Conservation (phyloP, 92 coral and sea anemone species). For the Siderastrea radians region DNA sequence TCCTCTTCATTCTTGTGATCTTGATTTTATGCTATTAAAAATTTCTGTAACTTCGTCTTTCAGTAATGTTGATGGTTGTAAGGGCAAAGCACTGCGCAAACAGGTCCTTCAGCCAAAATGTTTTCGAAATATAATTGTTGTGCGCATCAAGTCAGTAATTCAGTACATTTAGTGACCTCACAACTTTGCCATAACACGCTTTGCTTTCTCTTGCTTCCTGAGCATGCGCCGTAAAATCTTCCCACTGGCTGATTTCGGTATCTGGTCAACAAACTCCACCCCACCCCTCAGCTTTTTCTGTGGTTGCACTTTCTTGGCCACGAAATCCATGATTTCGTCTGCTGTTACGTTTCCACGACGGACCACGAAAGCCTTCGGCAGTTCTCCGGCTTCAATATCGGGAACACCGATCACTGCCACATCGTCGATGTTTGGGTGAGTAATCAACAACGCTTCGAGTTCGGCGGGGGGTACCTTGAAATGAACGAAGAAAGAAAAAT, state of each 20-base stretch:
- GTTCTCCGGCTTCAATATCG: slow-evolving; percentile 61
- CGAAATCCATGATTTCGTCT: slow-evolving; percentile 64
- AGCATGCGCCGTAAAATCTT: neutral
- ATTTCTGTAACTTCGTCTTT: too few relatives aligned
- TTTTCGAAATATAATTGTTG: too few relatives aligned
- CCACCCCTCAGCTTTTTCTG: slow-evolving; percentile 90
- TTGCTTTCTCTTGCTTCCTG: neutral
- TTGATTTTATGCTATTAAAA: too few relatives aligned
- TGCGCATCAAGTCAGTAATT: too few relatives aligned
- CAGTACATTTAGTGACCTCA: neutral
- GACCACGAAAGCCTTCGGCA: slow-evolving; percentile 59
- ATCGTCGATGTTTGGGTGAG: too few relatives aligned
- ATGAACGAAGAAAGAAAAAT: slow-evolving; percentile 1
- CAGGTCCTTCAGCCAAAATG: too few relatives aligned
- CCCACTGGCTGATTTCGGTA: slow-evolving; percentile 85
- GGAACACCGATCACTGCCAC: slow-evolving; percentile 86
- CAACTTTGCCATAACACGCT: neutral
- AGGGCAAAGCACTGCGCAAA: too few relatives aligned
- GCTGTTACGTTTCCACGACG: slow-evolving; percentile 63
- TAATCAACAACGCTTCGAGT: too few relatives aligned
- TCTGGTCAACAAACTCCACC: slow-evolving; percentile 80
- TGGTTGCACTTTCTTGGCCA: slow-evolving; percentile 69
- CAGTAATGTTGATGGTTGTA: too few relatives aligned
- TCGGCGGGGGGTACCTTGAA: too few relatives aligned
- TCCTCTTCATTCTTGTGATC: too few relatives aligned